These are phyloP conservation scores for Lomographa bimaculata DNA, from an alignment of 2,888 invertebrate species.

Conservation along the genomic window DNA sequence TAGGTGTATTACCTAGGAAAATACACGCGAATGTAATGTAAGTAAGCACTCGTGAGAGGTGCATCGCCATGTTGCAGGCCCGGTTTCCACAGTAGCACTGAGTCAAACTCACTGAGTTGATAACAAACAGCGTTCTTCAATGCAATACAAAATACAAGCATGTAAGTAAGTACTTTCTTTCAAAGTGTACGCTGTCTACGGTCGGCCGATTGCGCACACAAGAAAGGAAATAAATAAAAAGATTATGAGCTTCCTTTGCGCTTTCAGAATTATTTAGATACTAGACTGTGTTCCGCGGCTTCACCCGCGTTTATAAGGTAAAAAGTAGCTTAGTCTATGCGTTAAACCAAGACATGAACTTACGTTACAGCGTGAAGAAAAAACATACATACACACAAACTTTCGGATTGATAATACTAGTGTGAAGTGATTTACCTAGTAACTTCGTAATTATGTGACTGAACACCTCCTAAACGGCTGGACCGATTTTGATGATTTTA, in stretches of 20 bases:
- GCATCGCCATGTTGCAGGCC: conserved; percentile 64
- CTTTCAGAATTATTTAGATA: too few relatives aligned
- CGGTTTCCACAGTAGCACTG: conserved; percentile 65
- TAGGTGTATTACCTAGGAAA: conserved; percentile 55
- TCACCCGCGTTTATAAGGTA: too few relatives aligned
- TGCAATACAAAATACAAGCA: conserved; percentile 33
- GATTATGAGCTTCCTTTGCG: conserved; percentile 25
- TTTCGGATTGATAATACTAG: too few relatives aligned
- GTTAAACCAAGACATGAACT: too few relatives aligned
- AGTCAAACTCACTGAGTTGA: conserved; percentile 30
- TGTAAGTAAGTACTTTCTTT: conserved; percentile 65
- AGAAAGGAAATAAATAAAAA: conserved; percentile 41
- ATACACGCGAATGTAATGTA: conserved; percentile 45
- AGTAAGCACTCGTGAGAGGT: conserved; percentile 47
- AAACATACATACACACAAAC: too few relatives aligned
- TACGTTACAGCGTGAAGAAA: too few relatives aligned
- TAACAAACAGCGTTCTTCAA: conserved; percentile 46
- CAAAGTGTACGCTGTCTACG: conserved; percentile 9
- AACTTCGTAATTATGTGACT: too few relatives aligned
- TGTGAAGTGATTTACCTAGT: too few relatives aligned
- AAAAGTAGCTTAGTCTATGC: too few relatives aligned
- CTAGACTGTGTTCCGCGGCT: too few relatives aligned
- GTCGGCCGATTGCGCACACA: conserved; percentile 25
- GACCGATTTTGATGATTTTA: too few relatives aligned
- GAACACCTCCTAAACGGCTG: too few relatives aligned